Evolutionary conservation across 2,797 vertebrate species (phyloP).

Genomic region (Sus cebifrons): DNA sequence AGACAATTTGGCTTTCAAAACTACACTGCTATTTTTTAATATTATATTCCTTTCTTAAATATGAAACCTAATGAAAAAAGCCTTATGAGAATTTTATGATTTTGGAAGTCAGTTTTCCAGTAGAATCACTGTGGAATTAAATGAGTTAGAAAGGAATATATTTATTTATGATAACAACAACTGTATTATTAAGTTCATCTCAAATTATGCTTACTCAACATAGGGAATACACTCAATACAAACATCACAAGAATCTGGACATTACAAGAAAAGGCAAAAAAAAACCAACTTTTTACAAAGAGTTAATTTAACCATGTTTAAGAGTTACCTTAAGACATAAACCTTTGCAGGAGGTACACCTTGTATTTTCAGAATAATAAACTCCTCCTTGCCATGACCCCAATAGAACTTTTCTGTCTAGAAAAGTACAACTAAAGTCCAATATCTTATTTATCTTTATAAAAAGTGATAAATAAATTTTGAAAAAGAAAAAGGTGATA

Average conservation of each 20-base stretch:
- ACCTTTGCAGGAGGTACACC: conserved; percentile 84
- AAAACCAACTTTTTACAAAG: conserved; percentile 71
- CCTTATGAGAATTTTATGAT: not conserved
- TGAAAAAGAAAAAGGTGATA: no score
- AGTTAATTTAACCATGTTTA: conserved; percentile 83
- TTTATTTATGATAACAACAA: not conserved
- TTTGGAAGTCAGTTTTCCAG: conserved; percentile 35
- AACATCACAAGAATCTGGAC: not conserved
- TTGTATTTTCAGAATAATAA: conserved; percentile 89
- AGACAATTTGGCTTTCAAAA: not conserved
- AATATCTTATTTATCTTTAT: conserved; percentile 34
- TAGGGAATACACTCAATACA: not conserved
- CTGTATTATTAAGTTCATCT: not conserved
- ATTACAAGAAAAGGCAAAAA: not conserved
- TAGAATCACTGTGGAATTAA: not conserved
- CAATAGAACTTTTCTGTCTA: conserved; percentile 83
- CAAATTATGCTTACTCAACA: not conserved
- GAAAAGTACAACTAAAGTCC: conserved; percentile 75
- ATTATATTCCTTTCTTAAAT: not conserved
- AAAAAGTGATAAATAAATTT: conserved; percentile 20
- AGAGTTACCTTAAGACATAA: conserved; percentile 84
- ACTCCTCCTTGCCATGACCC: conserved; percentile 88
- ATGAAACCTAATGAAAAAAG: conserved; percentile 19
- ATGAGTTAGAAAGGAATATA: not conserved
- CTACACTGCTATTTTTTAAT: not conserved